Evolutionary conservation across 2,113 vertebrate species (phyloP).

Genomic region (Lepus timidus): DNA sequence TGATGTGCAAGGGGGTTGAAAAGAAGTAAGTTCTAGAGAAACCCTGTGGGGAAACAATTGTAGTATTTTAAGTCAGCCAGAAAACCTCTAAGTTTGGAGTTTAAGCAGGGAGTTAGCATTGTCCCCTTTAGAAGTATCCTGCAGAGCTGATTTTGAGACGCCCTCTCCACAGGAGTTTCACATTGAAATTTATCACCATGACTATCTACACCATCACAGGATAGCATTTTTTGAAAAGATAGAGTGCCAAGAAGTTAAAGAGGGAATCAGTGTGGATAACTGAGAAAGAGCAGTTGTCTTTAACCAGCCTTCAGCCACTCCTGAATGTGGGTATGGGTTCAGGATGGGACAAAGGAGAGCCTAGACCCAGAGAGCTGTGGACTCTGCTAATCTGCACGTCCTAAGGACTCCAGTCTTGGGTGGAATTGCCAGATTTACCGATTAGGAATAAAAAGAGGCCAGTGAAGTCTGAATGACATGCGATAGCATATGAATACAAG

Average conservation of each 20-base stretch:
- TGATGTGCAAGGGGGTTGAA: neutral
- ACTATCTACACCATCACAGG: neutral
- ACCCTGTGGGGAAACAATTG: neutral
- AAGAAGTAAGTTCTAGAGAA: neutral
- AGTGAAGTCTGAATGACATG: neutral
- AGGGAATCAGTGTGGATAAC: conserved; percentile 1
- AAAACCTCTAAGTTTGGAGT: neutral
- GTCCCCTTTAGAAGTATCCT: neutral
- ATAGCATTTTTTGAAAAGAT: neutral
- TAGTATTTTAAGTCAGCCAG: neutral
- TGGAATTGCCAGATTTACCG: neutral
- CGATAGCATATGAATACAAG: neutral
- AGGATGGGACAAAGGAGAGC: neutral
- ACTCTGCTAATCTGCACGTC: neutral
- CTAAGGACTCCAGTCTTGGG: neutral
- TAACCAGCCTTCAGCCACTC: neutral
- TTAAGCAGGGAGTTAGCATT: neutral
- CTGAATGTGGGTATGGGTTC: neutral
- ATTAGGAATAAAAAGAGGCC: neutral
- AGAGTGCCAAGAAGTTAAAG: conserved; percentile 43
- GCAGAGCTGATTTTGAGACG: neutral
- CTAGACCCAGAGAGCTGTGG: neutral
- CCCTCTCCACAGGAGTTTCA: neutral
- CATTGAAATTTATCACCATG: neutral
- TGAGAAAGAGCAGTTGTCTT: conserved; percentile 9